Conservation (phyloP, 1,140 invertebrate species). For the Pectinophora gossypiella region DNA sequence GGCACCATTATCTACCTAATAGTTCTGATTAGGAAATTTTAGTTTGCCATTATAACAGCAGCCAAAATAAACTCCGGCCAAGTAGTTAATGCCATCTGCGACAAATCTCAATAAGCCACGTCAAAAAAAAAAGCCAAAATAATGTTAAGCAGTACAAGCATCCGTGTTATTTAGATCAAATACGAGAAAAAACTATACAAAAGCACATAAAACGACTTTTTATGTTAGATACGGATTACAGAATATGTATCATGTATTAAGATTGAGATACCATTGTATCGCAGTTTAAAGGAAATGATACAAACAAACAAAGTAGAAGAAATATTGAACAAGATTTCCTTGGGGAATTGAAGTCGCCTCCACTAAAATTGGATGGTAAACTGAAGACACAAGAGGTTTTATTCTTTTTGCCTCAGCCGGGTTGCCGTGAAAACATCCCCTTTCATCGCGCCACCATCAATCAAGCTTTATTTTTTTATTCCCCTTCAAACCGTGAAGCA, state of each 20-base stretch:
- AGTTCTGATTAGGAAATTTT: no score
- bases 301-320: conserved; percentile 31
- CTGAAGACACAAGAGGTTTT: conserved; percentile 41
- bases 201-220: no score
- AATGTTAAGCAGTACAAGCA: no score
- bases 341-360: conserved; percentile 41
- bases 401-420: conserved; percentile 25
- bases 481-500: conserved; percentile 9
- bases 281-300: conserved; percentile 27
- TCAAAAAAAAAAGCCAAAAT: no score
- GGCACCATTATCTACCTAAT: no score
- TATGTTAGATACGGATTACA: no score
- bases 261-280: not conserved
- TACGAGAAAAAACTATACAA: no score
- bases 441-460: conserved; percentile 27
- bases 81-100: no score
- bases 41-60: no score
- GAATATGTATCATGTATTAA: not conserved
- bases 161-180: no score
- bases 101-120: no score
- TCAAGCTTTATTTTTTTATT: conserved; percentile 23
- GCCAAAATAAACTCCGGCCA: no score
- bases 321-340: conserved; percentile 47
- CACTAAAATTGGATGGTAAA: conserved; percentile 45
- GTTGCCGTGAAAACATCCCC: conserved; percentile 11